Percentiles rank a stretch among this genome's conserved stretches.
Evolutionary conservation across 2,888 invertebrate genomes (phyloP).

Genomic region (Capitulum mitella): DNA sequence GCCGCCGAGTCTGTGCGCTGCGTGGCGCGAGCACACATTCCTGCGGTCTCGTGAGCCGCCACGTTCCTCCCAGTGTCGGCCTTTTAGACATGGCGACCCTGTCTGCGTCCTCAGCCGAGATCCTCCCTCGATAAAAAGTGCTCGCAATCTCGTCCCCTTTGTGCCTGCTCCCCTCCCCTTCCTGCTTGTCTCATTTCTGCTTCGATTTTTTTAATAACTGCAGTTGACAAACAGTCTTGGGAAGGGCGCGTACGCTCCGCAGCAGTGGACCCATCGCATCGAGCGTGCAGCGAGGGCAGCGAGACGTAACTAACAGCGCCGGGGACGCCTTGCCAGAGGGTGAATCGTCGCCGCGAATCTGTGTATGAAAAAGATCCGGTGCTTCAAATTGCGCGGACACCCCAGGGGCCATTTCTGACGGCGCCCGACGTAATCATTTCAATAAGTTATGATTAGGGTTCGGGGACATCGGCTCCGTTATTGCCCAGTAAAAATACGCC

Average conservation of each 20-base stretch:
- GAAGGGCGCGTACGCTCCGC: neutral
- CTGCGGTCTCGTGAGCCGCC: too few species aligned
- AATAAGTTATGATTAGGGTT: constrained; percentile 22
- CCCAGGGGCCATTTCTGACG: neutral
- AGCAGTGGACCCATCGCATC: neutral
- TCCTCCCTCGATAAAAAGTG: neutral
- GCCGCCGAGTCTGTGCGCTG: too few species aligned
- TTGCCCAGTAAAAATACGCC: constrained; percentile 19
- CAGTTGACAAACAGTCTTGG: constrained; percentile 14
- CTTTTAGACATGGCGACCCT: too few species aligned
- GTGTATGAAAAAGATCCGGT: constrained; percentile 15
- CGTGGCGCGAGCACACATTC: too few species aligned
- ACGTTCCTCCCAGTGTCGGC: too few species aligned
- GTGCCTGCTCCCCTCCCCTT: neutral
- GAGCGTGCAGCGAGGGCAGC: neutral
- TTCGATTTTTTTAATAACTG: constrained; percentile 14
- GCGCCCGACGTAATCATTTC: constrained; percentile 1
- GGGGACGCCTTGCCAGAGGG: neutral
- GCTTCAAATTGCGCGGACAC: constrained; percentile 5
- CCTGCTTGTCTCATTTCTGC: neutral
- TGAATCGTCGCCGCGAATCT: neutral
- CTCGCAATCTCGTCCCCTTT: neutral
- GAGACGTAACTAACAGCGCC: neutral
- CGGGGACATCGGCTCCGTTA: neutral
- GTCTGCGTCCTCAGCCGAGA: too few species aligned